Percentiles rank a stretch among this genome's conserved stretches.
phyloP scores from a whole-genome alignment of 2,797 vertebrate species.

The Halcyon smyrnensis region DNA sequence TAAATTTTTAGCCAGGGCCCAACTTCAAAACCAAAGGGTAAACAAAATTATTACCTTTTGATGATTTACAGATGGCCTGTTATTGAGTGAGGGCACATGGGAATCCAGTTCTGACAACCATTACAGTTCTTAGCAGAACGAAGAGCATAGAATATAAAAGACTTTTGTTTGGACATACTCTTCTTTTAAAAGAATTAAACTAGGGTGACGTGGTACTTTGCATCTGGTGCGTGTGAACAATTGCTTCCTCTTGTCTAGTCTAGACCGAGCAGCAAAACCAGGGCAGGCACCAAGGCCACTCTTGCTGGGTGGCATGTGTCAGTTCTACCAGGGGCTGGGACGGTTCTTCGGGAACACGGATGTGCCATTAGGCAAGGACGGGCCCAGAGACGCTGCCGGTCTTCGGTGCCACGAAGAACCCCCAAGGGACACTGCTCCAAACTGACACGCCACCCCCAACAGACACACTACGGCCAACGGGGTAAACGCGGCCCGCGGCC shows the following conservation, averaged over 20 bases:
- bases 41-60: neutral
- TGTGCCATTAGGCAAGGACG: fast-evolving
- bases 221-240: neutral
- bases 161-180: neutral
- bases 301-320: fast-evolving
- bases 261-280: fast-evolving
- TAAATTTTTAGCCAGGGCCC: neutral
- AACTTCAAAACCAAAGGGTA: neutral
- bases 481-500: neutral
- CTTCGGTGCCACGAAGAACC: fast-evolving
- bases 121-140: neutral
- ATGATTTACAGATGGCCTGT: neutral
- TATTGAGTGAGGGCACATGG: neutral
- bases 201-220: neutral
- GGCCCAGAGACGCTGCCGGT: fast-evolving
- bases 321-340: neutral
- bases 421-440: neutral
- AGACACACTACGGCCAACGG: fast-evolving
- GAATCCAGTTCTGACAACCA: neutral
- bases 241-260: fast-evolving
- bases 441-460: too few species aligned
- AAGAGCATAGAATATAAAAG: fast-evolving
- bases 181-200: neutral
- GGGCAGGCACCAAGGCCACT: neutral
- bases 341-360: fast-evolving